Conservation (phyloP, 2,888 invertebrate species). For the Lymantria dispar region DNA sequence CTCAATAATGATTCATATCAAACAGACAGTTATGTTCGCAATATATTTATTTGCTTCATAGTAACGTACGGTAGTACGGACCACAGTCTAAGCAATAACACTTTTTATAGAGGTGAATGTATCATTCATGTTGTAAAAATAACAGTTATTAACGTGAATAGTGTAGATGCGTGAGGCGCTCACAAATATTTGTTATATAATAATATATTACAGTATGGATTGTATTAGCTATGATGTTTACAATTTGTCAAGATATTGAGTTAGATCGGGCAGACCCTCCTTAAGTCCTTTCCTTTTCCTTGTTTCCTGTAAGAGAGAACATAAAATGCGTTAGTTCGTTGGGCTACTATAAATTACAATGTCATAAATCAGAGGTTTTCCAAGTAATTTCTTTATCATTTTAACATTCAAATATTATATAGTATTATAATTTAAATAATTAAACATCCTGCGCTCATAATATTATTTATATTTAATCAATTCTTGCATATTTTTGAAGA, state of each 20-base stretch:
- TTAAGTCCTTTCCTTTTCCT: slow-evolving; percentile 99
- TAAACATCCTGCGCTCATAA: too few species aligned
- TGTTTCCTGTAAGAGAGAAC: slow-evolving; percentile 86
- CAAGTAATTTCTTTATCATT: too few species aligned
- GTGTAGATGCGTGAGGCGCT: slow-evolving; percentile 63
- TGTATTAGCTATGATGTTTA: slow-evolving; percentile 85
- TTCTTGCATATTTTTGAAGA: not conserved
- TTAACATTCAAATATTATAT: too few species aligned
- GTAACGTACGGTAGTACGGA: slow-evolving; percentile 14
- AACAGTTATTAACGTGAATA: slow-evolving; percentile 42
- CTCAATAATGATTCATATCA: slow-evolving; percentile 31
- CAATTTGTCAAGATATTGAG: slow-evolving; percentile 99
- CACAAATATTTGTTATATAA: slow-evolving; percentile 58
- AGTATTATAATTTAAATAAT: too few species aligned
- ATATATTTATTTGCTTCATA: slow-evolving; percentile 25
- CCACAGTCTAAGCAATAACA: slow-evolving; percentile 39
- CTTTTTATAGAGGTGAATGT: slow-evolving; percentile 45
- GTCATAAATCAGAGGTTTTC: too few species aligned
- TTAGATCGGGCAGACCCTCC: slow-evolving; percentile 97
- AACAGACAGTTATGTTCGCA: slow-evolving; percentile 24
- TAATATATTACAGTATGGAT: slow-evolving; percentile 71
- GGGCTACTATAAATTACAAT: too few species aligned
- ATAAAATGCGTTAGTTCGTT: too few species aligned
- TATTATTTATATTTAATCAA: too few species aligned
- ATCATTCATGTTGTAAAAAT: slow-evolving; percentile 39